Evolutionary conservation across 2,797 vertebrate genomes (phyloP).

Genomic region (Ammospiza maritima): DNA sequence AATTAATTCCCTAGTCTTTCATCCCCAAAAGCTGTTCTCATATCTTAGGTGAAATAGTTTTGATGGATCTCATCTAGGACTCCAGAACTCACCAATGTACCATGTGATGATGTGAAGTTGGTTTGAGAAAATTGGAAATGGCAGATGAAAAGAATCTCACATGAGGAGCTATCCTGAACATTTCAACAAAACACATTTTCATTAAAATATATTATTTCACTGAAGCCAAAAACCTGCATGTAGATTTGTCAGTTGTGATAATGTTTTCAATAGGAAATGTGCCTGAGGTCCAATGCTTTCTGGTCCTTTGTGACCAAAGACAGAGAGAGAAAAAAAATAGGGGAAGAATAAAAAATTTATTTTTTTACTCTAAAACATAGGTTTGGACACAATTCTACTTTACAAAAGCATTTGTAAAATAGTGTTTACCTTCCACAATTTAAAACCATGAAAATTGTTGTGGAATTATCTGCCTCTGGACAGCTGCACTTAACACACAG

Average conservation of each 20-base stretch:
- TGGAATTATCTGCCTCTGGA: not conserved
- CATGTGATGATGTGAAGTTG: not conserved
- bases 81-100: not conserved
- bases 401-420: not conserved
- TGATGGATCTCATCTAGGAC: not conserved
- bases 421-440: not conserved
- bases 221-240: not conserved
- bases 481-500: not conserved
- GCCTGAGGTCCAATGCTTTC: not conserved
- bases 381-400: not conserved
- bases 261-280: not conserved
- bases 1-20: not conserved
- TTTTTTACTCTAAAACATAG: not conserved
- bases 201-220: conserved; percentile 11
- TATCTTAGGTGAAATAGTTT: not conserved
- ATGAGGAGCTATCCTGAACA: not conserved
- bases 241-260: conserved; percentile 2
- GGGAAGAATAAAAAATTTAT: not conserved
- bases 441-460: not conserved
- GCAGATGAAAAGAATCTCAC: not conserved
- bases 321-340: not conserved
- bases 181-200: conserved; percentile 9
- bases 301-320: not conserved
- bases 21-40: not conserved
- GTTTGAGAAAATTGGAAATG: not conserved